phyloP scores from a whole-genome alignment of 2,888 invertebrate genomes.

The Cordilura impudica region DNA sequence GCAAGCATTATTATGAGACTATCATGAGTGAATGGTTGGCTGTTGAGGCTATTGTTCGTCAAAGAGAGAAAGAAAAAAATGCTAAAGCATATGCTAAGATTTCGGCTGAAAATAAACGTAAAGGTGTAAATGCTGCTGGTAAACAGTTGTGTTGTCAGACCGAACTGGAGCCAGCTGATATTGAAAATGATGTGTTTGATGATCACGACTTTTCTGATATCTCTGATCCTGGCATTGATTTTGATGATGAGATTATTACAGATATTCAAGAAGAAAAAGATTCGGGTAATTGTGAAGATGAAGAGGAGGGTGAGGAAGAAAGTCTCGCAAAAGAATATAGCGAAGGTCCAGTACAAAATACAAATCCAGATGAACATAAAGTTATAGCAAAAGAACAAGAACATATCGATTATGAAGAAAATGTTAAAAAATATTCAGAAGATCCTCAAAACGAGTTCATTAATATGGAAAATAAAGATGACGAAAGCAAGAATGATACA shows the following conservation, averaged over 20 bases:
- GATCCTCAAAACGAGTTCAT: neutral
- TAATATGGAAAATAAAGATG: slow-evolving; percentile 22
- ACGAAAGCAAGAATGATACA: neutral
- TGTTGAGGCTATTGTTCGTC: slow-evolving; percentile 93
- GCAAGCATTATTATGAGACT: slow-evolving; percentile 89
- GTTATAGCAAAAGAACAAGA: neutral
- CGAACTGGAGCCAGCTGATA: slow-evolving; percentile 79
- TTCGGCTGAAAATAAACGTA: slow-evolving; percentile 77
- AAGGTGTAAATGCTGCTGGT: neutral
- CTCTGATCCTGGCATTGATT: slow-evolving; percentile 78
- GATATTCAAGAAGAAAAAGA: slow-evolving; percentile 55
- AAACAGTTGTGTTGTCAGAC: slow-evolving; percentile 67
- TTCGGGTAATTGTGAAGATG: slow-evolving; percentile 62
- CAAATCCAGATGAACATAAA: neutral
- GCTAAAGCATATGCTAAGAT: slow-evolving; percentile 88
- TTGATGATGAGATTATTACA: slow-evolving; percentile 64
- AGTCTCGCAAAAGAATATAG: slow-evolving; percentile 65
- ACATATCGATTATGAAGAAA: no score
- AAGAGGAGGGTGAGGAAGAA: slow-evolving; percentile 65
- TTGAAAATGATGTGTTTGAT: slow-evolving; percentile 80
- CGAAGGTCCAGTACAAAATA: neutral
- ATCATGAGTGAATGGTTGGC: slow-evolving; percentile 97
- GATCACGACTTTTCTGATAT: slow-evolving; percentile 80
- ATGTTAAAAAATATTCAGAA: neutral
- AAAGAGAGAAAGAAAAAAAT: slow-evolving; percentile 88